Evolutionary conservation across 2,113 vertebrate species (phyloP).

Genomic region (Aepyceros melampus): DNA sequence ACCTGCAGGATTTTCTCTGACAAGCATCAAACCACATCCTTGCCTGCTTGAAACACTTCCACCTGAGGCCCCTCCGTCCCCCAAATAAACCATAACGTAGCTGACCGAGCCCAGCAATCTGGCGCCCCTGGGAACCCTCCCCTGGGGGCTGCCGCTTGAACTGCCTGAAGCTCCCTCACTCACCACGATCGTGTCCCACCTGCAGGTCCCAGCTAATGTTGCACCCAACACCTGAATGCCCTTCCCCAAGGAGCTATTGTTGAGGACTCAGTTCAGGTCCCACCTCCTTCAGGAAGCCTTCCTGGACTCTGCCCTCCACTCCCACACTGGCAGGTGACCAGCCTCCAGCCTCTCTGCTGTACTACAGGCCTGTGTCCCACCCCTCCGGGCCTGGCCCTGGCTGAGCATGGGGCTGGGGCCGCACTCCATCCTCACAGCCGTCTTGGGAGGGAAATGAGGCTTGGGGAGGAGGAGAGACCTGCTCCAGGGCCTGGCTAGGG

Average conservation of each 20-base stretch:
- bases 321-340: not conserved
- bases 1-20: not conserved
- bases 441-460: not conserved
- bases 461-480: not conserved
- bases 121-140: not conserved
- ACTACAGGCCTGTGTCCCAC: not conserved
- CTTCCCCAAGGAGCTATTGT: not conserved
- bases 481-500: not conserved
- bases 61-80: not conserved
- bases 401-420: not conserved
- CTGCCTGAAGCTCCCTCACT: not conserved
- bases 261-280: not conserved
- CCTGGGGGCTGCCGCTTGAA: not conserved
- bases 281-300: conserved; percentile 31
- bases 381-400: not conserved
- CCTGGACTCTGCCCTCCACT: not conserved
- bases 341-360: not conserved
- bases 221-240: not conserved
- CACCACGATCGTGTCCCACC: fast-evolving
- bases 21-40: not conserved
- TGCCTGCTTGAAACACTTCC: not conserved
- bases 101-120: no score
- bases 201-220: not conserved
- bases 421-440: not conserved
- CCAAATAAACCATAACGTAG: not conserved